Evolutionary conservation across 1,140 invertebrate genomes (phyloP), one percentile per base, ranked within the genome.

Genomic region (Drosophila triauraria): DNA sequence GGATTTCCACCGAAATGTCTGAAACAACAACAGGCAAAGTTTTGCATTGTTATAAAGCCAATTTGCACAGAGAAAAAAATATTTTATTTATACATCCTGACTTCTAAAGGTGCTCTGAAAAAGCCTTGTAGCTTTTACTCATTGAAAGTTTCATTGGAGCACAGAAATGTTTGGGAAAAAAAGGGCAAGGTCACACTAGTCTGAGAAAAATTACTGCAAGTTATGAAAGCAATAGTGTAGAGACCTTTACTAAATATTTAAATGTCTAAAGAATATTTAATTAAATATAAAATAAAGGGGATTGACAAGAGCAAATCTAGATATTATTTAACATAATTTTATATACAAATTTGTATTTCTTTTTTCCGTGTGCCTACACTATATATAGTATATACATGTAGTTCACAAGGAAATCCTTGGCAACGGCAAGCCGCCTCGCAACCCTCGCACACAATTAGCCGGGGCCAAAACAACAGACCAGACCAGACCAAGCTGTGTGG

Each of bases 1-100:
- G 20, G 10, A 70, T 48, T 68, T 69, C 43, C 63, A 15, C 25
- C 25, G 25, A 72, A 72, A 61, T 68, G 75, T 77, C 74, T 74
- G 27, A 77, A 35, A 27, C 75, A 69, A 77, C 43, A 69, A 76
- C 32, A 53, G 44, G 10, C 46, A 76, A 76, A 76, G 40, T 76
- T 76, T 51, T 50, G 42, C 59, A 80, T 83, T 80, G 76, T 87
- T 83, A 53, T 35, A 0, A 40, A 51, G 25, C n/a, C 25, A 38
- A 54, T 38, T 54, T 35, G 30, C 10, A 53, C 50, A 20, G 17
- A 27, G 8, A 27, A 13, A 23, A 12, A 46, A 12, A 20, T 5
- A 23, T 30, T 12, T 2, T 6, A 23, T 2, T 5, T 23, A 23
- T 23, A 20, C 27, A 15, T 7, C 3, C 6, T 4, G 0, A 23